Base-by-base conservation (phyloP, 1,140 invertebrate species). In the Drosophila biarmipes region DNA sequence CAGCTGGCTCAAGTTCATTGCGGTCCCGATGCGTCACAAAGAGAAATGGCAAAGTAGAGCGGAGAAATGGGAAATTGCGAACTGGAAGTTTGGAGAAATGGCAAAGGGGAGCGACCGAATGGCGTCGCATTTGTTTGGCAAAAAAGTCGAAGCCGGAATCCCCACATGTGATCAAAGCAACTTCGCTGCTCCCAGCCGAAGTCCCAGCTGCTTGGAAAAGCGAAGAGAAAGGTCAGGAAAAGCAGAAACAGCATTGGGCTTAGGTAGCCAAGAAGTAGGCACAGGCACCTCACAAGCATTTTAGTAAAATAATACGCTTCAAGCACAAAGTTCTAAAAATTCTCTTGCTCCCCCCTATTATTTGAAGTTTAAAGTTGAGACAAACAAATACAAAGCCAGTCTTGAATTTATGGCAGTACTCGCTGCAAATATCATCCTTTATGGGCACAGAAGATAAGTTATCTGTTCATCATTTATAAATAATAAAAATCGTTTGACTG, bases 1-100 rank as follows among this genome's bases (percentile, higher is more conserved):
- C 82, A 86, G 82, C 78, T 75, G 82, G 49, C 69, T 86, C 69
- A 82, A 81, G 69, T 87, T 86, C 66, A 86, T 80, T 85, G 78
- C 80, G 80, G 80, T 80, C 34, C 31, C 38, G 38, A 74, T 86
- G 81, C 80, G 69, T 69, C 81, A 31, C 29, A 31, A 8, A 31
- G 29, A 8, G 14, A 46, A 17, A 24, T 17, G 24, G 21, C 17
- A 4, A 17, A 6, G 7, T 2, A 19, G n/a, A 12, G 12, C n/a
- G 6, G 6, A 3, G 29, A 10, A 27, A 14, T 11, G 4, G 12
- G 6, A 34, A 21, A 4, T n/a, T 27, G 7, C 11, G 27, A 8
- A 24, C 11, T 7, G 2, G 8, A 11, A 14, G 17, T 14, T 0
- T 7, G n/a, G 6, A 12, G 6, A 49, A 31, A 15, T 12, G 15